These are phyloP conservation scores for Nothoprocta pentlandii DNA, from an alignment of 2,113 vertebrate genomes.

Conservation along the genomic window DNA sequence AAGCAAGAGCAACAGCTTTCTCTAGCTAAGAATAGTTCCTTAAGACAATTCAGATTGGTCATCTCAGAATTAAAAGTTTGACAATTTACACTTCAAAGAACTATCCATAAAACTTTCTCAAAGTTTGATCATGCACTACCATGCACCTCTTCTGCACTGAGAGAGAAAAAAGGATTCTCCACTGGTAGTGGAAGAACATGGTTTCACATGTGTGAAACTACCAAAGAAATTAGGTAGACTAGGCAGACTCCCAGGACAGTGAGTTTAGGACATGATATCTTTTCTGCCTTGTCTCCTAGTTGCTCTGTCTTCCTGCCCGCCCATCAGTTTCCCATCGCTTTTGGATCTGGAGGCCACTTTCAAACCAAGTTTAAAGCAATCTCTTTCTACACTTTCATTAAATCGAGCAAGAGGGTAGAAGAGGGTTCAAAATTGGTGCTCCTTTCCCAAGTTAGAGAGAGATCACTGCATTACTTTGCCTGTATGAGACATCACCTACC, in stretches of 20 bases:
- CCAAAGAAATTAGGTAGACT: background rate
- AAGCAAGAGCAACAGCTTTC: background rate
- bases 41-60: background rate
- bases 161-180: background rate
- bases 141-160: background rate
- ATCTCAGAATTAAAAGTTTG: background rate
- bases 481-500: background rate
- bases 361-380: background rate
- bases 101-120: background rate
- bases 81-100: background rate
- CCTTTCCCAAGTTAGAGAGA: background rate
- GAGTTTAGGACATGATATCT: background rate
- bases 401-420: background rate
- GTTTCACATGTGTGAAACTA: background rate
- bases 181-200: background rate
- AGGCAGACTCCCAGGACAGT: background rate
- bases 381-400: background rate
- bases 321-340: background rate
- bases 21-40: background rate
- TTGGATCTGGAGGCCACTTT: background rate
- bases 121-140: background rate
- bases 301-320: background rate
- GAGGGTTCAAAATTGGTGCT: background rate
- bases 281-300: background rate
- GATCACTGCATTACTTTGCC: background rate